Evolutionary conservation across 2,113 vertebrate species (phyloP).

Genomic region (Conger conger): DNA sequence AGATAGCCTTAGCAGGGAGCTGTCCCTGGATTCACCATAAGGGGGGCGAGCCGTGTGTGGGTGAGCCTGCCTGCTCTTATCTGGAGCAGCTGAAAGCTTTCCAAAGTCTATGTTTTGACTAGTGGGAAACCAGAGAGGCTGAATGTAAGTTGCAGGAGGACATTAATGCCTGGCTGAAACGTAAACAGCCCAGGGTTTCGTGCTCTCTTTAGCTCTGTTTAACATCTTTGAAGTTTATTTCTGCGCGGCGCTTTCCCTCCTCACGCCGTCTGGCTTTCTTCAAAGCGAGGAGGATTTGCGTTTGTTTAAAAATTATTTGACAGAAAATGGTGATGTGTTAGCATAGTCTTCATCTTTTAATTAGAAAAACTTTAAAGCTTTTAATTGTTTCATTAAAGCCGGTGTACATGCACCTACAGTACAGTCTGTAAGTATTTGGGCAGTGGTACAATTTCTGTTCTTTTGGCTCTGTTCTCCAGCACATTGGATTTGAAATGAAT

Average conservation of each 20-base stretch:
- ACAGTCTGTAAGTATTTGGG: too few relatives aligned
- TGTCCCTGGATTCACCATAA: background rate
- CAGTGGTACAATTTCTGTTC: too few relatives aligned
- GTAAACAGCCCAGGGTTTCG: constrained; percentile 31
- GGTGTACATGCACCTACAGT: background rate
- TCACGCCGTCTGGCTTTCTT: constrained; percentile 52
- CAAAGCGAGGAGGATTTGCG: constrained; percentile 29
- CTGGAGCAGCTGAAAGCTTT: constrained; percentile 50
- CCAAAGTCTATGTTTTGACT: constrained; percentile 55
- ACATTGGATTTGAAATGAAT: too few relatives aligned
- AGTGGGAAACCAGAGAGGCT: constrained; percentile 52
- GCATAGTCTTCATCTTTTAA: background rate
- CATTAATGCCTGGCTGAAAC: constrained; percentile 42
- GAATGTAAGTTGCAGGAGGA: constrained; percentile 43
- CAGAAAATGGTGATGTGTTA: background rate
- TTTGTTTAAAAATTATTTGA: background rate
- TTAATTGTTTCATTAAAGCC: background rate
- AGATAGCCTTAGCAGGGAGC: background rate
- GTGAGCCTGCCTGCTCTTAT: constrained; percentile 38
- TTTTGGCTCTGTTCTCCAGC: too few relatives aligned
- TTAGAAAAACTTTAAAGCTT: too few relatives aligned
- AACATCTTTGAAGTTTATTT: constrained; percentile 53
- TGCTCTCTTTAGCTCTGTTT: constrained; percentile 42
- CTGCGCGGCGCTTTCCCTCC: constrained; percentile 37
- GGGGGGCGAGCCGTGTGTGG: background rate